These are phyloP conservation scores for Amphiduros pacificus DNA, from an alignment of 2,888 invertebrate genomes.

Conservation along the genomic window DNA sequence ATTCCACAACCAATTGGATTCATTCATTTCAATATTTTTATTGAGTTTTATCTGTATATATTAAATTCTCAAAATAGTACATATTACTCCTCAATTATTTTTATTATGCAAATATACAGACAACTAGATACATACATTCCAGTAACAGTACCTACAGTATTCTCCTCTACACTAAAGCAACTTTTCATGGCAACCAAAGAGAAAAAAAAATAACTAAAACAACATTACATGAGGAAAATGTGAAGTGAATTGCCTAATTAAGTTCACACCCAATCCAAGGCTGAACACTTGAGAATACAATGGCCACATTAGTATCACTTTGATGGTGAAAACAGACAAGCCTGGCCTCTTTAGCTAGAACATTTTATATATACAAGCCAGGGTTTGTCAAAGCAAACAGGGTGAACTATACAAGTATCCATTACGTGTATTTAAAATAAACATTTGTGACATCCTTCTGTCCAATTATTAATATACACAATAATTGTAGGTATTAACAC, in stretches of 20 bases:
- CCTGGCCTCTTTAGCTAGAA: no score
- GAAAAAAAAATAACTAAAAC: no score
- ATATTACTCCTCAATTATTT: neutral
- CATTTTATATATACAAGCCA: no score
- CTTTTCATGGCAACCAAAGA: constrained; percentile 2
- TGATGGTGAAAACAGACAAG: no score
- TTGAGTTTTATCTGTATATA: neutral
- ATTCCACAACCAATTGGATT: constrained; percentile 9
- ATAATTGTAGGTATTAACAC: constrained; percentile 1
- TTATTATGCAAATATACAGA: constrained; percentile 17
- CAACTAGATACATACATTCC: constrained; percentile 9
- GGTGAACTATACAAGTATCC: no score
- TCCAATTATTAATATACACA: no score
- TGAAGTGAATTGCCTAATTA: no score
- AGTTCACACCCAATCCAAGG: constrained; percentile 5
- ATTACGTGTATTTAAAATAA: no score
- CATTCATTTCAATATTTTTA: neutral
- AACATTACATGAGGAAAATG: no score
- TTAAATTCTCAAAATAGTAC: constrained; percentile 7
- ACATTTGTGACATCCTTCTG: no score
- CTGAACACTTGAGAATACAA: constrained; percentile 11
- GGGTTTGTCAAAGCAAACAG: no score
- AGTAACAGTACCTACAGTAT: constrained; percentile 6
- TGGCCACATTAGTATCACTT: no score
- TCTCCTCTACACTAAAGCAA: constrained; percentile 4